Evolutionary conservation across 2,797 vertebrate genomes (phyloP).

Genomic region (Echiichthys vipera): DNA sequence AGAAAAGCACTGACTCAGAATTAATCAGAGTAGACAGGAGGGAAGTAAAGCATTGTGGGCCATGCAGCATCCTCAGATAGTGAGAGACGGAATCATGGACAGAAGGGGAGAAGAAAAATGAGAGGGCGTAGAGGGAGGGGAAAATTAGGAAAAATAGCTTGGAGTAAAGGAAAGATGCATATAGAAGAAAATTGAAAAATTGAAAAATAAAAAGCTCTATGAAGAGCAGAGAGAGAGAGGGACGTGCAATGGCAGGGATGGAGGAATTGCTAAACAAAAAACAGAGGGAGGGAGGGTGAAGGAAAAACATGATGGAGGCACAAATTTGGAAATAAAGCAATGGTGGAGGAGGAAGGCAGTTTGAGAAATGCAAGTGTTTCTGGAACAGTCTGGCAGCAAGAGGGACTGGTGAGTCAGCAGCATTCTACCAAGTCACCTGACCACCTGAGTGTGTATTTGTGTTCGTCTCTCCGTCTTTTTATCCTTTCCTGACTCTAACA

Average conservation of each 20-base stretch:
- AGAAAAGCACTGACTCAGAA: conserved; percentile 77
- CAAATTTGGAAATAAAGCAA: conserved; percentile 5
- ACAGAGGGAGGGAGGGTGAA: neutral
- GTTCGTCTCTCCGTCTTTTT: neutral
- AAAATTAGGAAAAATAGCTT: conserved; percentile 8
- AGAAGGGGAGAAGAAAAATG: conserved; percentile 13
- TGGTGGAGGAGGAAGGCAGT: conserved; percentile 1
- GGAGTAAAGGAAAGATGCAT: neutral
- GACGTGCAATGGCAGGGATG: neutral
- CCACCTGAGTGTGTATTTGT: conserved; percentile 34
- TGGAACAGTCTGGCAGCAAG: conserved; percentile 49
- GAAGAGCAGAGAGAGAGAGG: neutral
- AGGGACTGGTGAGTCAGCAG: conserved; percentile 61
- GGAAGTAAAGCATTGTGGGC: conserved; percentile 76
- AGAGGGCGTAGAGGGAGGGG: neutral
- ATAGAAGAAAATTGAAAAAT: too few species aligned
- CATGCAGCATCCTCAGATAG: conserved; percentile 47
- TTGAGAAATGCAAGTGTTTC: conserved; percentile 42
- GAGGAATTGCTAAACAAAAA: conserved; percentile 12
- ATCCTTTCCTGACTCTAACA: conserved; percentile 11
- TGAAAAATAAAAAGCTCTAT: neutral
- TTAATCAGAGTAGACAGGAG: conserved; percentile 80
- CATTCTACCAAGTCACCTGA: conserved; percentile 8
- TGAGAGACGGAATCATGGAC: conserved; percentile 16
- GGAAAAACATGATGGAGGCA: conserved; percentile 22